A percentile compares a stretch with the other conserved stretches of the same genome.
Conservation (phyloP, 1,140 invertebrate species). For the Heliconius hewitsoni region DNA sequence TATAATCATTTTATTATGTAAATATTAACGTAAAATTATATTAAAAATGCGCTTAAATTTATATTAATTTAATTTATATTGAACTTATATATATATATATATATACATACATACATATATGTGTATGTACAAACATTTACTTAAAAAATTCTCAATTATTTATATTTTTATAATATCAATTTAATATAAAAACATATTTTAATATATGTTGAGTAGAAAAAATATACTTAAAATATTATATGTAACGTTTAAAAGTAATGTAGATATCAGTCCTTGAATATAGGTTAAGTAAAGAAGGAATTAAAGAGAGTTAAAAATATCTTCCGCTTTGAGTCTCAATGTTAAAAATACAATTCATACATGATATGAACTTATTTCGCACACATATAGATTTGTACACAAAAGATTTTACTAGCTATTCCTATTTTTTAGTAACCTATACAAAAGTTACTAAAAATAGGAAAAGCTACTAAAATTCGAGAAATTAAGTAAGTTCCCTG, state of each 20-base stretch:
- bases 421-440: neutral
- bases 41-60: neutral
- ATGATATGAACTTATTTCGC: neutral
- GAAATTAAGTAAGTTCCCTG: no score
- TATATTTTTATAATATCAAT: no score
- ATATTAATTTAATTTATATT: neutral
- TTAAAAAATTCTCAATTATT: no score
- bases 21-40: neutral
- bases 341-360: neutral
- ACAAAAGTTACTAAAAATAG: neutral
- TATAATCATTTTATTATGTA: constrained; percentile 9
- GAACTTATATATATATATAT: neutral
- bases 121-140: no score
- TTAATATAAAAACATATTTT: no score
- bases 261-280: neutral
- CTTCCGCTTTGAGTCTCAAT: neutral
- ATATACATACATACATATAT: no score
- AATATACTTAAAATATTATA: no score
- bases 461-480: no score
- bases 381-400: neutral
- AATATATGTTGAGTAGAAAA: no score
- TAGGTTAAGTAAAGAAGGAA: neutral
- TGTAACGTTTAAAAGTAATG: no score
- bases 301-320: constrained; percentile 6
- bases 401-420: neutral